Conservation (phyloP, 2,113 vertebrate genomes). For the Balaenoptera acutorostrata region DNA sequence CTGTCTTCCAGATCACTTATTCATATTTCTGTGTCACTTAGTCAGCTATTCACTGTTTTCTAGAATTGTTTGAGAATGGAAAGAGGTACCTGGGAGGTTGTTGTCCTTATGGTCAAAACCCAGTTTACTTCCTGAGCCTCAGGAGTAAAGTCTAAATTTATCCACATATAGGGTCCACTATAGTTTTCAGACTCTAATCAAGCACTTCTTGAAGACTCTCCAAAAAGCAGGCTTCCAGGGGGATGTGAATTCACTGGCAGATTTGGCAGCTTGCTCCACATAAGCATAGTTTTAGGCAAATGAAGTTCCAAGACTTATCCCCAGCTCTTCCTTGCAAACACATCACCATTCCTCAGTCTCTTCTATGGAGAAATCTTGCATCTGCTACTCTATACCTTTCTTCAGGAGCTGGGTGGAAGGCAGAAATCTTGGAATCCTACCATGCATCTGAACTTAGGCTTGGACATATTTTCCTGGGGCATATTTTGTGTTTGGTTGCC, state of each 20-base stretch:
- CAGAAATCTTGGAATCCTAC: not conserved
- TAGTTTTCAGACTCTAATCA: not conserved
- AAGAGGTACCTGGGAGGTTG: not conserved
- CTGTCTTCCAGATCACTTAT: not conserved
- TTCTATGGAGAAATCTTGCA: not conserved
- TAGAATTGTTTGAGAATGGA: not conserved
- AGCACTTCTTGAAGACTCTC: not conserved
- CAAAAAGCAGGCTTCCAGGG: not conserved
- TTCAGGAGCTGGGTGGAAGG: not conserved
- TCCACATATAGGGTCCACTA: not conserved
- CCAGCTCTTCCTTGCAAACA: not conserved
- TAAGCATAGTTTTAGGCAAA: not conserved
- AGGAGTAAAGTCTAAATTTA: not conserved
- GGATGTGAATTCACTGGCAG: not conserved
- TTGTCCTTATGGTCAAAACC: not conserved
- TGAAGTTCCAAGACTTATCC: not conserved
- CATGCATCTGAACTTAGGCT: not conserved
- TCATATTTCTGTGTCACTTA: not conserved
- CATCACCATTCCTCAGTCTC: not conserved
- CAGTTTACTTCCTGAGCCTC: not conserved
- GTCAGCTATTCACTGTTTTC: not conserved
- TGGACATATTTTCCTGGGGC: not conserved
- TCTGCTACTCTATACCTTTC: not conserved
- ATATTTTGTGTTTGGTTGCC: not conserved
- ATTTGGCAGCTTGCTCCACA: not conserved